Evolutionary conservation across 2,797 vertebrate genomes (phyloP), one percentile per base, ranked within the genome.

Genomic region (Sebastes matsubarae): DNA sequence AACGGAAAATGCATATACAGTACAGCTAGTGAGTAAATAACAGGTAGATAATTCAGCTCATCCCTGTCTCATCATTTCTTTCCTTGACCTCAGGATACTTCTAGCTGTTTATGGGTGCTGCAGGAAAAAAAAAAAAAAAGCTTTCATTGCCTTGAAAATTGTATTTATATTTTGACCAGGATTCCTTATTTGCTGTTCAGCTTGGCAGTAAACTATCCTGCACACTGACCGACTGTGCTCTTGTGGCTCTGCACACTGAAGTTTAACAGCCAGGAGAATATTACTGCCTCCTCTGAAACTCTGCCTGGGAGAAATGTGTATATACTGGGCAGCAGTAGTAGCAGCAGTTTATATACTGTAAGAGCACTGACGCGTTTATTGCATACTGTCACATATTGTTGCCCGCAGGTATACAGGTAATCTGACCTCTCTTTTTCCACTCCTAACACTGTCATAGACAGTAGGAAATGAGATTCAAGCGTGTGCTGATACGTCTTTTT

Each of bases 391-490:
- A 87, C 80, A 84, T 73, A 70, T 54, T 20, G 20, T 72, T 84
- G 80, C 86, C 82, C 1, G 20, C 75, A 84, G 86, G 87, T 85
- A 77, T 59, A 67, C 64, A 66, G 34, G 75, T 34, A 77, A 87
- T 77, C 67, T 18, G 61, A 84, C 29, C 5, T 38, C 60, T 22
- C 12, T 67, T 77, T 76, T n/a, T 59, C 38, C 6, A 12, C 52
- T 24, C 42, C 38, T 4, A 54, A 29, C 25, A 7, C 20, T 10
- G 30, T 81, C 75, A 77, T 57, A 60, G 12, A 29, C 30, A 59
- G 34, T 38, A 63, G 66, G 29, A 72, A 88, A 87, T 78, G 12
- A 57, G 38, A 72, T 73, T 80, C 30, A 38, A 63, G 42, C 30
- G 64, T 6, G n/a, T 72, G 54, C 22, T 14, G 29, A 58, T 67